phyloP scores from a whole-genome alignment of 2,888 invertebrate species.

The Eupelmus urozonus region DNA sequence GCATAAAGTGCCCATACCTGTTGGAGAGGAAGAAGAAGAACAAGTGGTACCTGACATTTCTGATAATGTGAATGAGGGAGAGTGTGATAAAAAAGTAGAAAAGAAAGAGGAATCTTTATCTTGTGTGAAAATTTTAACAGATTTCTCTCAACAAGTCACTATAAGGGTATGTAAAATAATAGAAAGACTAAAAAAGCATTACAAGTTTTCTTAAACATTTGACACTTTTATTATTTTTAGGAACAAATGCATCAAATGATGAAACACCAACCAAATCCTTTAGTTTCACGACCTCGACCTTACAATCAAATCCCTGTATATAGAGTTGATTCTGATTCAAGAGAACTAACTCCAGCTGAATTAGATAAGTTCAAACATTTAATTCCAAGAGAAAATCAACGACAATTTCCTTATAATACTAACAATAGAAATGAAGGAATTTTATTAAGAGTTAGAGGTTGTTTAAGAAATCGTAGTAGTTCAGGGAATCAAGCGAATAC shows the following conservation, averaged over 20 bases:
- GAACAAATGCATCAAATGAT: constrained; percentile 70
- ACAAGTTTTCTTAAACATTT: neutral
- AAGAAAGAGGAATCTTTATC: constrained; percentile 48
- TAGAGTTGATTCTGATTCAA: constrained; percentile 80
- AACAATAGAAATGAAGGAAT: constrained; percentile 63
- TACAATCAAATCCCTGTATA: constrained; percentile 80
- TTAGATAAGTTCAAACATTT: constrained; percentile 77
- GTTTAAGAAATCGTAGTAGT: constrained; percentile 57
- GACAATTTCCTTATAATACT: constrained; percentile 61
- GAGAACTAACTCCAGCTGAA: constrained; percentile 79
- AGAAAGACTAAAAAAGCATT: constrained; percentile 8
- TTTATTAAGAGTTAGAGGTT: constrained; percentile 62
- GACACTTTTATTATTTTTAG: constrained; percentile 56
- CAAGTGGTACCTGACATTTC: constrained; percentile 80
- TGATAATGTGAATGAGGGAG: constrained; percentile 61
- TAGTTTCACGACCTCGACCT: constrained; percentile 65
- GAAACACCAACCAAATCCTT: constrained; percentile 67
- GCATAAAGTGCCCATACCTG: constrained; percentile 77
- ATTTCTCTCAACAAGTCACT: constrained; percentile 70
- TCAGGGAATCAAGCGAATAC: constrained; percentile 26
- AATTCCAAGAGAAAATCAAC: constrained; percentile 67
- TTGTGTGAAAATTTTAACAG: constrained; percentile 62
- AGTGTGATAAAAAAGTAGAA: constrained; percentile 55
- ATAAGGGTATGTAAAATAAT: constrained; percentile 65
- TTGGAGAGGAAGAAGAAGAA: constrained; percentile 79